A percentile compares a stretch with the other conserved stretches of the same genome.
Evolutionary conservation across 2,113 vertebrate genomes (phyloP).

Genomic region (Addax nasomaculatus): DNA sequence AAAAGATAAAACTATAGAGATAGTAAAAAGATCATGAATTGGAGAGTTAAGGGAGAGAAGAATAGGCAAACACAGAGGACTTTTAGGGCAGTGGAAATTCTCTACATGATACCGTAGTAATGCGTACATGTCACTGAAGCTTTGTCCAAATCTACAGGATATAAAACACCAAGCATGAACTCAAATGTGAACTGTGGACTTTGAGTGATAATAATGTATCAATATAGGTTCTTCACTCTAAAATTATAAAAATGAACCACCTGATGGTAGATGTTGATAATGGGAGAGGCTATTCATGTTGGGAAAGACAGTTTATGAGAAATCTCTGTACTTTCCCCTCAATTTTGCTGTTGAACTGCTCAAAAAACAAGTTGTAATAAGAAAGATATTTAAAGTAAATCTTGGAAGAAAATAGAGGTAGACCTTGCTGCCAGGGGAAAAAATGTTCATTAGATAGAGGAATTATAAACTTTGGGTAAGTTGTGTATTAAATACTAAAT

Average conservation of each 20-base stretch:
- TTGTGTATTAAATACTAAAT: neutral
- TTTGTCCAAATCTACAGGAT: neutral
- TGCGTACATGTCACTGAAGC: neutral
- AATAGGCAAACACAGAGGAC: neutral
- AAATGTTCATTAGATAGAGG: neutral
- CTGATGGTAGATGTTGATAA: neutral
- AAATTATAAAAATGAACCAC: neutral
- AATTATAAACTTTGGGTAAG: neutral
- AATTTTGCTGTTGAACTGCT: neutral
- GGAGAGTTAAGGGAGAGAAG: too few species aligned
- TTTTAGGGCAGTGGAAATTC: neutral
- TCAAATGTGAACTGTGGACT: neutral
- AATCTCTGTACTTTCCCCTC: neutral
- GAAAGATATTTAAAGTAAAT: neutral
- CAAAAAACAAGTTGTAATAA: neutral
- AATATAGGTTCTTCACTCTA: neutral
- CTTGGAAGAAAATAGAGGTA: neutral
- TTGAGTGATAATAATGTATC: neutral
- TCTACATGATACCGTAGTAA: neutral
- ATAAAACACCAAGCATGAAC: neutral
- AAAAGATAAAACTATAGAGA: neutral
- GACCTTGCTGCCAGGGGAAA: neutral
- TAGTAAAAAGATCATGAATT: neutral
- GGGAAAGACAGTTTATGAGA: neutral
- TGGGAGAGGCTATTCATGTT: neutral